These are phyloP conservation scores for Pagrus major DNA, from an alignment of 2,113 vertebrate species.

Conservation along the genomic window DNA sequence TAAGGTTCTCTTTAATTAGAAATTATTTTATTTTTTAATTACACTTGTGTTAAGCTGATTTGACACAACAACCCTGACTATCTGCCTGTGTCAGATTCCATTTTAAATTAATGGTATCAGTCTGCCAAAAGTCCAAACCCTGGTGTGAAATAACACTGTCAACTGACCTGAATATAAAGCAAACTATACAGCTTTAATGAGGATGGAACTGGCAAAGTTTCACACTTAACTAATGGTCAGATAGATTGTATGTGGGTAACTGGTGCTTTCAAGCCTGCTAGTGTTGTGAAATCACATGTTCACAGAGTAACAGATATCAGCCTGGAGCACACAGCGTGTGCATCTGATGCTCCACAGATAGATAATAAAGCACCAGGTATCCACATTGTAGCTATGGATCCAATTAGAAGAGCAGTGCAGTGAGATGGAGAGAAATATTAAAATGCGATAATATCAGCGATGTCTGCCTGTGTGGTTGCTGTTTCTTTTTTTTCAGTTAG, in stretches of 20 bases:
- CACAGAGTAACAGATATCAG: slow-evolving; percentile 24
- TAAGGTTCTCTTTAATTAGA: too few species aligned
- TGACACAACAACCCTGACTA: not conserved
- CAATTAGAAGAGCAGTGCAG: slow-evolving; percentile 61
- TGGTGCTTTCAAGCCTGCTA: not conserved
- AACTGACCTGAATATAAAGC: slow-evolving; percentile 19
- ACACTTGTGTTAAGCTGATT: not conserved
- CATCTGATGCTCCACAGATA: slow-evolving; percentile 29
- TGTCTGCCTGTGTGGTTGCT: slow-evolving; percentile 52
- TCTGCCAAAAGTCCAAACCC: not conserved
- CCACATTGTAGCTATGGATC: slow-evolving; percentile 37
- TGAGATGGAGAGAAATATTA: slow-evolving; percentile 65
- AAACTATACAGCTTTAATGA: slow-evolving; percentile 42
- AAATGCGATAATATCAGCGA: slow-evolving; percentile 76
- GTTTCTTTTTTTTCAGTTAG: slow-evolving; percentile 19
- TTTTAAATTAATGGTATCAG: slow-evolving; percentile 13
- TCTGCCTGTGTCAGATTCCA: not conserved
- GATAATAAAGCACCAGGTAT: slow-evolving; percentile 39
- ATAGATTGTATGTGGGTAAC: not conserved
- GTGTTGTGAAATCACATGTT: slow-evolving; percentile 29
- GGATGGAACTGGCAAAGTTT: slow-evolving; percentile 14
- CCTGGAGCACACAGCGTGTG: not conserved
- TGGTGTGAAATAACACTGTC: slow-evolving; percentile 18
- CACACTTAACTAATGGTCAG: slow-evolving; percentile 30
- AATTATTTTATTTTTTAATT: not conserved